Conservation (phyloP, 2,113 vertebrate genomes). For the Rhegmatorhina hoffmannsi region DNA sequence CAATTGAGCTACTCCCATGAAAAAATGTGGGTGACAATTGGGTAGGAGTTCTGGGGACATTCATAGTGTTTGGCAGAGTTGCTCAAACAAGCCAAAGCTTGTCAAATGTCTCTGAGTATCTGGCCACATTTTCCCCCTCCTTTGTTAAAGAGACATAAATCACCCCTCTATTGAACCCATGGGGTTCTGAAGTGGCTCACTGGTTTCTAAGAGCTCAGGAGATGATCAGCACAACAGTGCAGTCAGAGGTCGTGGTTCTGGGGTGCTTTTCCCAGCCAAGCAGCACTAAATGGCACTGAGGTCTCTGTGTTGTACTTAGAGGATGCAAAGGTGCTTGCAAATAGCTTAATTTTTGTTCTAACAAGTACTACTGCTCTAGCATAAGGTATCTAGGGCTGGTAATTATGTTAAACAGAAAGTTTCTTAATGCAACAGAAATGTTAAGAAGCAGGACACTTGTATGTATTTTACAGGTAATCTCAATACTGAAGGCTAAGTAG, state of each 20-base stretch:
- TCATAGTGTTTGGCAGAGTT: not conserved
- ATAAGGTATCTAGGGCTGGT: not conserved
- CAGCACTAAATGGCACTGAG: not conserved
- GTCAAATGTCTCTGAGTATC: not conserved
- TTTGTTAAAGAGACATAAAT: not conserved
- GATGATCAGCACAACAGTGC: not conserved
- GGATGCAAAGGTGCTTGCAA: not conserved
- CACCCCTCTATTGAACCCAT: not conserved
- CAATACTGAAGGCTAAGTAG: not conserved
- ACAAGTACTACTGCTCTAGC: not conserved
- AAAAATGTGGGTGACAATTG: accelerated
- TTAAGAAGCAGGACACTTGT: not conserved
- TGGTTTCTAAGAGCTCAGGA: not conserved
- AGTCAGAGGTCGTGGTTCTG: not conserved
- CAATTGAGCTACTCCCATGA: not conserved
- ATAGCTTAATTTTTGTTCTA: not conserved
- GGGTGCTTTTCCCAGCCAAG: not conserved
- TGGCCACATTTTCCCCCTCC: not conserved
- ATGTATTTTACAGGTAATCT: not conserved
- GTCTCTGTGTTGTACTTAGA: not conserved
- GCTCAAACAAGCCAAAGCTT: not conserved
- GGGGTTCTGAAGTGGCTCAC: not conserved
- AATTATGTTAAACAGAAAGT: not conserved
- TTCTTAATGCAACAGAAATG: not conserved
- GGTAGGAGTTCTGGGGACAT: not conserved